Percentiles rank a stretch among this genome's conserved stretches.
phyloP scores from a whole-genome alignment of 2,113 vertebrate genomes.

The Typhlomys cinereus region DNA sequence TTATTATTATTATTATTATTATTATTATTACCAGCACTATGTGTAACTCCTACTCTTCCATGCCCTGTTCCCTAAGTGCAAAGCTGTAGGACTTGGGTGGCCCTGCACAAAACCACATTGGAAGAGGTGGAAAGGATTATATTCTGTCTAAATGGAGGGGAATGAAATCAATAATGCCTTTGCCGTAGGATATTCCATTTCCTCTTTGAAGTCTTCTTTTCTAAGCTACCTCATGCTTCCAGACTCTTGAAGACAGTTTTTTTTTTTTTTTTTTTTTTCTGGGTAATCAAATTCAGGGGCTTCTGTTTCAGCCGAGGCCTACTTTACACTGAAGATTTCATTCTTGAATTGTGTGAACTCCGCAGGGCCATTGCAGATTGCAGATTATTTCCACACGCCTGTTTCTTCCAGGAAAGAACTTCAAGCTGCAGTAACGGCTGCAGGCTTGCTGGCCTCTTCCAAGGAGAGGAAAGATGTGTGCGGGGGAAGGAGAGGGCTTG shows the following conservation, averaged over 20 bases:
- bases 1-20: not conserved
- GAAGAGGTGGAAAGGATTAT: not conserved
- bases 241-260: conserved; percentile 19
- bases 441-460: conserved; percentile 38
- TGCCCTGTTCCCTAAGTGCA: not conserved
- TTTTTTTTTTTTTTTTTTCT: too few relatives aligned
- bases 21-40: not conserved
- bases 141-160: conserved; percentile 37
- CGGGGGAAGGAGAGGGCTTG: not conserved
- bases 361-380: not conserved
- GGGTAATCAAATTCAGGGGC: not conserved
- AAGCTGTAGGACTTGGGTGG: not conserved
- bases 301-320: not conserved
- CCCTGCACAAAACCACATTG: not conserved
- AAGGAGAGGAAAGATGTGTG: conserved; percentile 15
- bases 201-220: conserved; percentile 33
- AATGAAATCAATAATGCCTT: conserved; percentile 4
- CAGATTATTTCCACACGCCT: conserved; percentile 13
- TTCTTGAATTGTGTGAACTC: not conserved
- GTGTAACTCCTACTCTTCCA: not conserved
- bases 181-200: conserved; percentile 17
- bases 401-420: conserved; percentile 18
- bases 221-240: not conserved
- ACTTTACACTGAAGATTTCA: not conserved
- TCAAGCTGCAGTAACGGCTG: conserved; percentile 27